These are phyloP conservation scores for Drosophila serrata DNA, from an alignment of 1,140 invertebrate species.

Conservation along the genomic window DNA sequence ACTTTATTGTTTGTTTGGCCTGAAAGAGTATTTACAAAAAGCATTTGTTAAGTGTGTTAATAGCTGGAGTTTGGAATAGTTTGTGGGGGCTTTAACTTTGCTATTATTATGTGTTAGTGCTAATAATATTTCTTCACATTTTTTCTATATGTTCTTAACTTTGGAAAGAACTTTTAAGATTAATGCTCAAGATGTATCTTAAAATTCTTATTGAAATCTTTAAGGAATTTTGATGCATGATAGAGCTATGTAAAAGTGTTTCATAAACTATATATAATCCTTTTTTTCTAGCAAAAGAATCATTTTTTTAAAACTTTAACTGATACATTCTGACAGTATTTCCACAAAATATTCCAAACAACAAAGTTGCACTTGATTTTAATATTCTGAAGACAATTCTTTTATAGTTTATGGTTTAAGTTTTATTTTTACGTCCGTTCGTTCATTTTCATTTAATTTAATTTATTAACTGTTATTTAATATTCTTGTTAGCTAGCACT, in stretches of 20 bases:
- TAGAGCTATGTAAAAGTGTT: background rate
- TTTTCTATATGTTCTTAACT: no score
- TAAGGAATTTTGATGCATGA: no score
- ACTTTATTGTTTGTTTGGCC: conserved; percentile 27
- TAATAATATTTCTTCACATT: no score
- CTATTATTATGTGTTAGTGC: background rate
- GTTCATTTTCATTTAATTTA: conserved; percentile 13
- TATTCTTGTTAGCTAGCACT: conserved; percentile 27
- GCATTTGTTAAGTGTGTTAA: conserved; percentile 3
- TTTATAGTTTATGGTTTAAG: conserved; percentile 8
- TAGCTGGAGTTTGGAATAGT: background rate
- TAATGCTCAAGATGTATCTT: no score
- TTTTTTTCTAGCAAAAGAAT: background rate
- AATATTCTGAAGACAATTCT: background rate
- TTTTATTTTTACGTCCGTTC: background rate
- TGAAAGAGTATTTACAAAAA: background rate
- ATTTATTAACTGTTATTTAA: conserved; percentile 13
- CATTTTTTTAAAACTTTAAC: background rate
- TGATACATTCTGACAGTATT: background rate
- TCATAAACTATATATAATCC: background rate
- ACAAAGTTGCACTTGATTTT: background rate
- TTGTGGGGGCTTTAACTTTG: background rate
- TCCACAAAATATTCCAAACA: background rate
- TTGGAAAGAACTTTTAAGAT: no score
- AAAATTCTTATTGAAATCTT: no score